Conservation (phyloP, 2,888 invertebrate species). For the Alviniconcha strummeri region DNA sequence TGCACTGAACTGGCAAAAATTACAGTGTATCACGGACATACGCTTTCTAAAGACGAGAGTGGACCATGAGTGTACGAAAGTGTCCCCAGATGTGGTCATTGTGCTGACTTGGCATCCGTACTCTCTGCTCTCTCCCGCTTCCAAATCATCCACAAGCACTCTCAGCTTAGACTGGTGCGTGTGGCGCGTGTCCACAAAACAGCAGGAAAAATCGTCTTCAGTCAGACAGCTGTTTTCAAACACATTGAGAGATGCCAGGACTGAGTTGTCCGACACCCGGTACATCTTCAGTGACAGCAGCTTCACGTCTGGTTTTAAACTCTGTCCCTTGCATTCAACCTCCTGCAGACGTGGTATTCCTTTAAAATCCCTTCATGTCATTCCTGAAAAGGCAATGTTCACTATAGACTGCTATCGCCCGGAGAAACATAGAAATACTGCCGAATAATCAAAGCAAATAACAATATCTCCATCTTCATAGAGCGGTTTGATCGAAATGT, state of each 20-base stretch:
- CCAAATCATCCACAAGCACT: slow-evolving; percentile 13
- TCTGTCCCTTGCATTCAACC: slow-evolving; percentile 20
- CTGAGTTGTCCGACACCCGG: not conserved
- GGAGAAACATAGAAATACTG: too few species aligned
- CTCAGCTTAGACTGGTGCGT: not conserved
- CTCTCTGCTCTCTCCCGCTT: slow-evolving; percentile 14
- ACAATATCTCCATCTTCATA: too few species aligned
- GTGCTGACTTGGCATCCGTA: slow-evolving; percentile 24
- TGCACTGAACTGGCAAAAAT: too few species aligned
- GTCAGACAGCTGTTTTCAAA: slow-evolving; percentile 4
- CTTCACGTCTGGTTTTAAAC: slow-evolving; percentile 3
- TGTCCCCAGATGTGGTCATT: too few species aligned
- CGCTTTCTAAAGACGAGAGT: too few species aligned
- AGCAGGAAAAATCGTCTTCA: slow-evolving; percentile 11
- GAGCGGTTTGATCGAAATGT: too few species aligned
- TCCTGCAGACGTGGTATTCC: slow-evolving; percentile 22
- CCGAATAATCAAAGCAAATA: too few species aligned
- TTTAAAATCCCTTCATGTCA: slow-evolving; percentile 21
- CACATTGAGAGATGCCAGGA: slow-evolving; percentile 6
- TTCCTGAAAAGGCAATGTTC: slow-evolving; percentile 3
- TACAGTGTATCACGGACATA: too few species aligned
- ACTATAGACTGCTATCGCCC: too few species aligned
- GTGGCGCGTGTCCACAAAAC: not conserved
- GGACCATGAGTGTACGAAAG: too few species aligned
- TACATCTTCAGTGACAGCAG: slow-evolving; percentile 15